Percentiles rank a stretch among this genome's conserved stretches.
phyloP scores from a whole-genome alignment of 2,797 vertebrate species.

The Tinamus major region DNA sequence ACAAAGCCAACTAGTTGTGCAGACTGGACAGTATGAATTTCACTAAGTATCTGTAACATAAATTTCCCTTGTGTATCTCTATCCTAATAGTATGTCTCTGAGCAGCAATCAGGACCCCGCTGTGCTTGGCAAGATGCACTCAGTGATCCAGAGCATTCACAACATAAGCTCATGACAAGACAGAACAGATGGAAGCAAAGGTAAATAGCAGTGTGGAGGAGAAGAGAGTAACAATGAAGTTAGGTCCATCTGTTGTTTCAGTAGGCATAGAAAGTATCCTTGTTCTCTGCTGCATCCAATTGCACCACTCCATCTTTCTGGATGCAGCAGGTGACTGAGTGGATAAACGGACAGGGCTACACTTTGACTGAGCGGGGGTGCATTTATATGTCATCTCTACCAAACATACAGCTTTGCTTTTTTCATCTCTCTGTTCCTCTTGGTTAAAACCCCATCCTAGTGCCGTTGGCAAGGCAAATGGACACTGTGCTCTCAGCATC shows the following conservation, averaged over 20 bases:
- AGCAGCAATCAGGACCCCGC: constrained; percentile 43
- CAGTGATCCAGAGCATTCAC: constrained; percentile 45
- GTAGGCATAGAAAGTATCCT: not conserved
- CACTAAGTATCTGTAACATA: not conserved
- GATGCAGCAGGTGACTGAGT: not conserved
- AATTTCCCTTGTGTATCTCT: constrained; percentile 13
- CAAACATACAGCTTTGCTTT: not conserved
- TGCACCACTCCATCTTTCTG: not conserved
- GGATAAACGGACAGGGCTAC: not conserved
- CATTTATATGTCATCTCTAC: not conserved
- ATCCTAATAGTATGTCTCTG: constrained; percentile 41
- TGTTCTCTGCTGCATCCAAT: not conserved
- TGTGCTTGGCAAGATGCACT: constrained; percentile 42
- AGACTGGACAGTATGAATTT: not conserved
- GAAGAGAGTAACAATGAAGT: constrained; percentile 40
- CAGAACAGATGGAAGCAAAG: constrained; percentile 65
- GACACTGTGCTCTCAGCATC: not conserved
- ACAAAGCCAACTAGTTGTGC: not conserved
- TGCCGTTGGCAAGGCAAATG: constrained; percentile 26
- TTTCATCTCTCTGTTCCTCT: not conserved
- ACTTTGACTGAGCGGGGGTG: not conserved
- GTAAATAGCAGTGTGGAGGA: constrained; percentile 34
- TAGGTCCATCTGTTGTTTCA: constrained; percentile 56
- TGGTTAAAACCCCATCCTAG: not conserved
- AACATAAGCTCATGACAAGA: constrained; percentile 58